Evolutionary conservation across 2,113 vertebrate genomes (phyloP).

Genomic region (Myrmecophaga tridactyla): DNA sequence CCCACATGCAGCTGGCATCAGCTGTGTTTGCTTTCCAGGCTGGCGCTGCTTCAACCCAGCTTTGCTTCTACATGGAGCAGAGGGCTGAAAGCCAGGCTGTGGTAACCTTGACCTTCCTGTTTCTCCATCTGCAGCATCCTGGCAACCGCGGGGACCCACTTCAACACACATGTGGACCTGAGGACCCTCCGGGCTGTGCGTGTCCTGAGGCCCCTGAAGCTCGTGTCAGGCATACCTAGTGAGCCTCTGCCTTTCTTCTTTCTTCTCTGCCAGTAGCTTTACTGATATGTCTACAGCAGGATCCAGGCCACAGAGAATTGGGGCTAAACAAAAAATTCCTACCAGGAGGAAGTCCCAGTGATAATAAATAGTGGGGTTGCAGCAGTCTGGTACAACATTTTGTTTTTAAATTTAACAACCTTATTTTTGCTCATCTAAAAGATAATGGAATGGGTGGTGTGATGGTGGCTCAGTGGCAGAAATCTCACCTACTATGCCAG

Average conservation of each 20-base stretch:
- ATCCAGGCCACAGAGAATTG: not conserved
- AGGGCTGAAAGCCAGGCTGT: not conserved
- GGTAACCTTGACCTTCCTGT: conserved; percentile 67
- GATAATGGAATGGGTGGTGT: no score
- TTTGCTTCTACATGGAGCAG: not conserved
- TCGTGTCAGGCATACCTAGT: conserved; percentile 99
- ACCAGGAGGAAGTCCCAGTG: not conserved
- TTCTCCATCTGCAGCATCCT: conserved; percentile 89
- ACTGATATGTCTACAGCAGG: not conserved
- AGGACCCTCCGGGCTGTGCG: conserved; percentile 95
- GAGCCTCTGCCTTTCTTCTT: conserved; percentile 43
- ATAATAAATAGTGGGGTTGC: not conserved
- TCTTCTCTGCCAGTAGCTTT: not conserved
- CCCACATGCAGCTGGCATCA: conserved; percentile 61
- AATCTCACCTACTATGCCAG: no score
- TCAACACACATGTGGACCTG: conserved; percentile 98
- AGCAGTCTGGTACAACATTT: not conserved
- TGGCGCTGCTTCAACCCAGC: not conserved
- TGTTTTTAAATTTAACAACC: not conserved
- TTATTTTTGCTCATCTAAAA: not conserved
- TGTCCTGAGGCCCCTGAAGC: conserved; percentile 95
- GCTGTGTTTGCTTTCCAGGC: conserved; percentile 29
- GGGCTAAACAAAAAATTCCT: not conserved
- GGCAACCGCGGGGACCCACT: conserved; percentile 94
- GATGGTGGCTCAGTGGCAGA: no score